These are phyloP conservation scores for Telenomus remus DNA, from an alignment of 1,140 invertebrate genomes.

Conservation along the genomic window DNA sequence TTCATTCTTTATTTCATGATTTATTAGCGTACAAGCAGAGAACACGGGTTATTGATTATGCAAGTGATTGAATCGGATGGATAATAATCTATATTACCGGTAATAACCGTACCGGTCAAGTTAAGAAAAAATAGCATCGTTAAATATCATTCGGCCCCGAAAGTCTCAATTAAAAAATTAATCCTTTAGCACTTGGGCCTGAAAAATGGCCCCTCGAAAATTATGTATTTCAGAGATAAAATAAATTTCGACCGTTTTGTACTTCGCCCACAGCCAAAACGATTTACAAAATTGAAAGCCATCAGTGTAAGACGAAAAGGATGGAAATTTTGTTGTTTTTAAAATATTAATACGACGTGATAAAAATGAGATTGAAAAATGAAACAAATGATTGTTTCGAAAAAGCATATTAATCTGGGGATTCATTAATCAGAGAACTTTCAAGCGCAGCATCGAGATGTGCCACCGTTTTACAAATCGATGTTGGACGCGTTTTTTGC, in stretches of 20 bases:
- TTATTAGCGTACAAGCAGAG: slow-evolving; percentile 13
- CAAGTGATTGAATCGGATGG: slow-evolving; percentile 23
- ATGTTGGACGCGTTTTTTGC: slow-evolving; percentile 1
- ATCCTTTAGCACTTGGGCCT: background rate
- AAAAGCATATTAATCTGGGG: no score
- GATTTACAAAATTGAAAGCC: no score
- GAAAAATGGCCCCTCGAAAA: no score
- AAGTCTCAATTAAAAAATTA: slow-evolving; percentile 29
- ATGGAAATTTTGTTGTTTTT: no score
- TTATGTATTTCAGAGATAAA: no score
- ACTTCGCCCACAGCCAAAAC: no score
- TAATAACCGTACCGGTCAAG: slow-evolving; percentile 11
- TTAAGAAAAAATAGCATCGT: slow-evolving; percentile 21
- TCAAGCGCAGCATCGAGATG: slow-evolving; percentile 2
- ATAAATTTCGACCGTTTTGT: no score
- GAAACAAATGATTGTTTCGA: no score
- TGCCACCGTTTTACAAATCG: slow-evolving; percentile 11
- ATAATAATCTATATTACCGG: slow-evolving; percentile 32
- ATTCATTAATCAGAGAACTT: slow-evolving; percentile 9
- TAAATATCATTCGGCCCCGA: slow-evolving; percentile 18
- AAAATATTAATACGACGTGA: no score
- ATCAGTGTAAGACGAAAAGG: no score
- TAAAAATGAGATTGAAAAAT: no score
- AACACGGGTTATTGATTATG: slow-evolving; percentile 27
- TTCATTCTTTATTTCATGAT: slow-evolving; percentile 24